Base-by-base conservation (phyloP, 2,113 vertebrate species). In the Malurus alboscapulatus region DNA sequence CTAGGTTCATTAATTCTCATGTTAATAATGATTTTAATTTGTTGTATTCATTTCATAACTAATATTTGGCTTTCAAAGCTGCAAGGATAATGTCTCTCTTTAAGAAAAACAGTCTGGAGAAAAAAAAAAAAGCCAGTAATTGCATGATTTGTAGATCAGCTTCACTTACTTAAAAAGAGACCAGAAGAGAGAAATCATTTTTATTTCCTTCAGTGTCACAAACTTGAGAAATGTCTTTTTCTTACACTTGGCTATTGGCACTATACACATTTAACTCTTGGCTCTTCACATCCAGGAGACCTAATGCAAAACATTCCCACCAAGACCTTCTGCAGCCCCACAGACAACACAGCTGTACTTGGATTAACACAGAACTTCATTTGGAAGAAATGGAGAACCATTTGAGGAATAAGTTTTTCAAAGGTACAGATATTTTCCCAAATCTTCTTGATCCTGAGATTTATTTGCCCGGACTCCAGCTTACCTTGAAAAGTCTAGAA, bases 21-120 rank as follows among this genome's bases (percentile, higher is more conserved):
- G 55, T 29, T 88, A 93, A 96, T 88, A 90, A 87, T 73, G 29
- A 40, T 91, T 85, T 83, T 66, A 85, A 90, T 92, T 95, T 88
- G 67, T 83, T 93, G 51, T 51, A 57, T 90, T 93, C 11, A 66
- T 91, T 88, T 86, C 32, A 54, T 83, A 76, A 88, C 59, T 79
- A 87, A 29, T 90, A 83, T 85, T 85, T 91, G 42, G 16, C 50
- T 92, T 89, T 71, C 74, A 84, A 82, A 92, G 42, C 42, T 69
- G 42, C 25, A 59, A 69, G 51, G 74, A 63, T 19, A 66, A 76
- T 27, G 32, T 38, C 42, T 92, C 22, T 17, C 34, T 87, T 90
- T 66, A 87, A 91, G 25, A 51, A 12, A 62, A 29, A 9, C 29
- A 79, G 27, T 57, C 38, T 55, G 32, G 29, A 20, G 15, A 30